phyloP scores from a whole-genome alignment of 2,113 vertebrate species.

The Candoia aspera region DNA sequence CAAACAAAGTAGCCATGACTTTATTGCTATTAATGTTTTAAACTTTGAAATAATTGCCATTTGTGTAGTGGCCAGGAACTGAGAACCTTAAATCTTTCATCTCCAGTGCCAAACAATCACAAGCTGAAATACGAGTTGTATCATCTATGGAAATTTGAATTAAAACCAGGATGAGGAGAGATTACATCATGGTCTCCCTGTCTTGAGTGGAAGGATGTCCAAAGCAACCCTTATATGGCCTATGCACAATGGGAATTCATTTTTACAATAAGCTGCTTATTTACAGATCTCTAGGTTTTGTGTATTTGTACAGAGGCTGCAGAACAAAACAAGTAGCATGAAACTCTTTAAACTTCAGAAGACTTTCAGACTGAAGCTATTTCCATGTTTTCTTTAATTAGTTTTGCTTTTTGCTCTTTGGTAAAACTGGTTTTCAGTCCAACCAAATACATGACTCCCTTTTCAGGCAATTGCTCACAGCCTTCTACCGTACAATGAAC shows the following conservation, averaged over 20 bases:
- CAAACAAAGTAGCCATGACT: not conserved
- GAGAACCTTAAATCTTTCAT: not conserved
- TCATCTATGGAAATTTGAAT: not conserved
- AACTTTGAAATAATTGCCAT: not conserved
- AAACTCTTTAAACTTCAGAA: not conserved
- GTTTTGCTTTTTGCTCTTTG: not conserved
- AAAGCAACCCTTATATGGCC: not conserved
- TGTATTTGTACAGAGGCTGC: not conserved
- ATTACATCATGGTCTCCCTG: not conserved
- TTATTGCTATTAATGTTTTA: not conserved
- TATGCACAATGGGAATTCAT: not conserved
- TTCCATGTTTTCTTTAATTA: not conserved
- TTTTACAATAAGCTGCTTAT: not conserved
- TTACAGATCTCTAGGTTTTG: not conserved
- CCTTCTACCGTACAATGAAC: not conserved
- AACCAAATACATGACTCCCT: not conserved
- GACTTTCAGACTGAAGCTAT: not conserved
- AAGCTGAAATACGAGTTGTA: not conserved
- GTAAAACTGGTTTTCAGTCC: not conserved
- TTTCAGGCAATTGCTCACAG: not conserved
- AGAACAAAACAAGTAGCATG: not conserved
- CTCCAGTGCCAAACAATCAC: not conserved
- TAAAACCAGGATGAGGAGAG: not conserved
- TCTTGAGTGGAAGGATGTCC: not conserved
- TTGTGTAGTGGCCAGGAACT: not conserved